These are phyloP conservation scores for Sebastes matsubarae DNA, from an alignment of 2,797 vertebrate species.

Conservation along the genomic window DNA sequence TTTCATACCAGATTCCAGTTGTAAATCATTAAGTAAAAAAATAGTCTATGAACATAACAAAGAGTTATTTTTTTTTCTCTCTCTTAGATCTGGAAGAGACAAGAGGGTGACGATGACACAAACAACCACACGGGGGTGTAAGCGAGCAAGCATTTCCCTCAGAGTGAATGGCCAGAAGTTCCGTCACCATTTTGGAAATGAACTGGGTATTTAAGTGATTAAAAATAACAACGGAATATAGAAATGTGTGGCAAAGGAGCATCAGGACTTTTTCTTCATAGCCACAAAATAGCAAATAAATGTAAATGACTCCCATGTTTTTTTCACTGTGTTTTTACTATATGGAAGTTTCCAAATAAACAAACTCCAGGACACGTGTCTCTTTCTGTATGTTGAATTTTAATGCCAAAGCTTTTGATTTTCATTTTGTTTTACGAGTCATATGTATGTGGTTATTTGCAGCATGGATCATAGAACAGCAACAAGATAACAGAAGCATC, in stretches of 20 bases:
- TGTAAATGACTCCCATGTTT: conserved; percentile 25
- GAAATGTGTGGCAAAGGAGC: not conserved
- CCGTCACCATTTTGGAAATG: not conserved
- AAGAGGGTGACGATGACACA: conserved; percentile 80
- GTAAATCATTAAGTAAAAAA: not conserved
- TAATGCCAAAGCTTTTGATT: not conserved
- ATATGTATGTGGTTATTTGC: not conserved
- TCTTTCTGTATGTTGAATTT: conserved; percentile 6
- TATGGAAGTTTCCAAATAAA: conserved; percentile 72
- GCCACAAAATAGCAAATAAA: conserved; percentile 10
- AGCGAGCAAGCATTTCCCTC: conserved; percentile 27
- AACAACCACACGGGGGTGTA: conserved; percentile 88
- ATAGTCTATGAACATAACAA: not conserved
- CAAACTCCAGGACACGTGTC: not conserved
- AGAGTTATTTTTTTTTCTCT: not conserved
- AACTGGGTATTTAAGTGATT: conserved; percentile 25
- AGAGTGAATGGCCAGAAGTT: not conserved
- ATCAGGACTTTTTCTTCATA: conserved; percentile 1
- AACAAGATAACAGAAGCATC: not conserved
- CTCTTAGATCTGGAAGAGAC: conserved; percentile 94
- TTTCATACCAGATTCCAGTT: not conserved
- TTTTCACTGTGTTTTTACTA: conserved; percentile 43
- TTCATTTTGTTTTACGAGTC: not conserved
- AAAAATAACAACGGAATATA: not conserved
- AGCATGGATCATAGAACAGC: not conserved